phyloP scores from a whole-genome alignment of 2,113 vertebrate species.

The Festucalex cinctus region DNA sequence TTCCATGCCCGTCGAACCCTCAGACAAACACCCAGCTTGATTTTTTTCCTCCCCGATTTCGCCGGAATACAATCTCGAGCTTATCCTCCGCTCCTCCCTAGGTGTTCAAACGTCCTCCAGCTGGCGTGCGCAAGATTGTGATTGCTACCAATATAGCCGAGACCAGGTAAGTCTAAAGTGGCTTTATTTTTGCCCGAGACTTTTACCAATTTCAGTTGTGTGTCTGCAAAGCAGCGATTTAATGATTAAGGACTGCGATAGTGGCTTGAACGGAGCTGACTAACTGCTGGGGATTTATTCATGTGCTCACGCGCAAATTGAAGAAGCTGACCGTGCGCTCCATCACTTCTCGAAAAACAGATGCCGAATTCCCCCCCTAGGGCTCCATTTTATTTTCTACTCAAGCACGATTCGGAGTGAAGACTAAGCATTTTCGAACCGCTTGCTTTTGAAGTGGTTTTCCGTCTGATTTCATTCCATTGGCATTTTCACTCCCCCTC shows the following conservation, averaged over 20 bases:
- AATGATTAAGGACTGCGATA: constrained; percentile 28
- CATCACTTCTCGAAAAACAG: constrained; percentile 43
- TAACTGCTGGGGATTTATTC: constrained; percentile 21
- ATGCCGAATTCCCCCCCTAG: constrained; percentile 27
- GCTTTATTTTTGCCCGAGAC: not conserved
- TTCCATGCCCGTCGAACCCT: constrained; percentile 16
- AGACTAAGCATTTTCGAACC: not conserved
- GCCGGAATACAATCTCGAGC: constrained; percentile 12
- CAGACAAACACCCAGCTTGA: constrained; percentile 5
- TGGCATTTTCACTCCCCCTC: not conserved
- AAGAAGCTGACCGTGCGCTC: constrained; percentile 26
- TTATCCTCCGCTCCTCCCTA: constrained; percentile 58
- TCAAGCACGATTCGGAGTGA: constrained; percentile 14
- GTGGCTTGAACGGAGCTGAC: constrained; percentile 16
- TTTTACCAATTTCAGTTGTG: constrained; percentile 1
- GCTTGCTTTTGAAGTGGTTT: constrained; percentile 42
- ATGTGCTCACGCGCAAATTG: constrained; percentile 14
- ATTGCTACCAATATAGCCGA: constrained; percentile 99
- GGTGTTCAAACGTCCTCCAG: constrained; percentile 94
- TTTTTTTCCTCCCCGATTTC: constrained; percentile 13
- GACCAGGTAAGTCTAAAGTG: constrained; percentile 81
- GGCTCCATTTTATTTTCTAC: constrained; percentile 33
- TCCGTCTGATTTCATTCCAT: constrained; percentile 5
- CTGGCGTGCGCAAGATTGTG: constrained; percentile 94
- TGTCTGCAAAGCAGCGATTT: not conserved